A percentile compares a stretch with the other conserved stretches of the same genome.
These are phyloP conservation scores for Florisuga fusca DNA, from an alignment of 2,797 vertebrate species.

Conservation along the genomic window DNA sequence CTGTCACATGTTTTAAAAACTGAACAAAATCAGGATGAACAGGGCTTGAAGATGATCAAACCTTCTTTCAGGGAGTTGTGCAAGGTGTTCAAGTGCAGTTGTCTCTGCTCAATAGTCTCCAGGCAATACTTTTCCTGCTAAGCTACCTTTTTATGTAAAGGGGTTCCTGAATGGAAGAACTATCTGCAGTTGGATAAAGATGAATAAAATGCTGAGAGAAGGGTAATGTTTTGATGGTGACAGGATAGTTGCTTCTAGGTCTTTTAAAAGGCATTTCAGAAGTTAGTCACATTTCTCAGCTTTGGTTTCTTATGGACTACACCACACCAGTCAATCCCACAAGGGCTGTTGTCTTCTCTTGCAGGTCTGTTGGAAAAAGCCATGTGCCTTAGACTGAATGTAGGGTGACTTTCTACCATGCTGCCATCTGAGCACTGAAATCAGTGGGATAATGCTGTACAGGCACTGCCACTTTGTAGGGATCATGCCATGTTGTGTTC, in stretches of 20 bases:
- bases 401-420: not conserved
- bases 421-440: not conserved
- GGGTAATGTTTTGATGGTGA: not conserved
- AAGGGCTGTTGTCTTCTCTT: not conserved
- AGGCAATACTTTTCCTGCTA: not conserved
- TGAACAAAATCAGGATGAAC: not conserved
- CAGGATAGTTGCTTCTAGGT: not conserved
- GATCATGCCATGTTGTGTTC: rapidly evolving
- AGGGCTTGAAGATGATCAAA: not conserved
- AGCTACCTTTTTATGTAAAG: not conserved
- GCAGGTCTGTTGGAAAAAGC: not conserved
- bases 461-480: not conserved
- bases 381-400: not conserved
- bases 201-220: not conserved
- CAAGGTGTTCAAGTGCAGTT: not conserved
- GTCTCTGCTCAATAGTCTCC: not conserved
- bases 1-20: not conserved
- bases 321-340: not conserved
- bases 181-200: not conserved
- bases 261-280: not conserved
- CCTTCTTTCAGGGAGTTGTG: not conserved
- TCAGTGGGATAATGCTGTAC: rapidly evolving
- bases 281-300: rapidly evolving
- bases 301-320: not conserved
- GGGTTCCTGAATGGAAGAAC: not conserved